A percentile compares a stretch with the other conserved stretches of the same genome.
phyloP scores from a whole-genome alignment of 2,113 vertebrate genomes.

The Thunnus thynnus region DNA sequence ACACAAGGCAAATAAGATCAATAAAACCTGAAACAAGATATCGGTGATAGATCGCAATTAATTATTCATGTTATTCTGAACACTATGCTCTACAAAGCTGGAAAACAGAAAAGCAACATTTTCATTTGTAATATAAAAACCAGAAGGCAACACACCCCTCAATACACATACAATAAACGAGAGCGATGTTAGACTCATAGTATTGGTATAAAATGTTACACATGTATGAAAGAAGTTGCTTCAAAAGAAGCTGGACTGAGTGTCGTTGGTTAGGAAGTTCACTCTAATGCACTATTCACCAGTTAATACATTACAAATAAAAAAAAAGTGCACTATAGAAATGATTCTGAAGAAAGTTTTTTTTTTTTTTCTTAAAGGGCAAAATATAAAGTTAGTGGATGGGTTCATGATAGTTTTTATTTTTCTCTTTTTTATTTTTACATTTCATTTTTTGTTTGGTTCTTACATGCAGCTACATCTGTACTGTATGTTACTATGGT shows the following conservation, averaged over 20 bases:
- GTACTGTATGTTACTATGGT: too few relatives aligned
- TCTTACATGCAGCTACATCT: neutral
- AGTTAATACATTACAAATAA: neutral
- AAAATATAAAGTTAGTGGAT: neutral
- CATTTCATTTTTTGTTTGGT: neutral
- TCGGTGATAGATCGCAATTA: conserved; percentile 1
- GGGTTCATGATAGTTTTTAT: neutral
- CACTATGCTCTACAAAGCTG: neutral
- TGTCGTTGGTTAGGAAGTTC: neutral
- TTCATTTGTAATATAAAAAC: neutral
- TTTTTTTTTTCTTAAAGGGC: too few relatives aligned
- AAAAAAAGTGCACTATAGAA: too few relatives aligned
- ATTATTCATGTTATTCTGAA: conserved; percentile 26
- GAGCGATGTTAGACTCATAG: neutral
- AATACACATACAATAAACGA: neutral
- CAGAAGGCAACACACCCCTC: neutral
- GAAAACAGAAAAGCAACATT: neutral
- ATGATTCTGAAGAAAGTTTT: too few relatives aligned
- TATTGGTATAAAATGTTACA: neutral
- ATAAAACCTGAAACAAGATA: conserved; percentile 26
- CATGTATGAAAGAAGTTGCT: neutral
- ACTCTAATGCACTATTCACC: neutral
- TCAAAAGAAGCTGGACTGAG: neutral
- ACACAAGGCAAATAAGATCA: neutral
- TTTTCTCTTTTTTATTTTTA: neutral